Evolutionary conservation across 1,140 invertebrate species (phyloP).

Genomic region (Coptotermes formosanus): DNA sequence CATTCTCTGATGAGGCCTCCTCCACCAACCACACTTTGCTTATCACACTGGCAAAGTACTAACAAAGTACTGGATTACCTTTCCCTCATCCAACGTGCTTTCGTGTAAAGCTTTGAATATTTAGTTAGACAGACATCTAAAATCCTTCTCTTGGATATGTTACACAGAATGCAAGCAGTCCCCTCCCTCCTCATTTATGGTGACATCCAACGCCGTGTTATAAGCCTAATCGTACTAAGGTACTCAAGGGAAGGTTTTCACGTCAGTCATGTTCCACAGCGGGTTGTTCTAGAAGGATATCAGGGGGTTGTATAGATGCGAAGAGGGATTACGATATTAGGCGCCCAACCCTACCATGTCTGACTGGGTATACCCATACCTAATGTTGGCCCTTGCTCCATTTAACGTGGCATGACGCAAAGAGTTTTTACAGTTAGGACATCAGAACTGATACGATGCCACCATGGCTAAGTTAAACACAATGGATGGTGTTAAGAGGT

Average conservation of each 20-base stretch:
- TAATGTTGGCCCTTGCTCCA: neutral
- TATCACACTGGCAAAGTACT: neutral
- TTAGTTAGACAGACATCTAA: neutral
- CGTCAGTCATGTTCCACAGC: neutral
- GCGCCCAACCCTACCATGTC: no score
- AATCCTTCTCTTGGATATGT: neutral
- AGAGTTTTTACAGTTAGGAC: neutral
- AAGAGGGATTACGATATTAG: neutral
- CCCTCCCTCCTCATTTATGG: neutral
- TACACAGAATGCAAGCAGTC: neutral
- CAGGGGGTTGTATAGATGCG: neutral
- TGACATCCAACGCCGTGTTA: neutral
- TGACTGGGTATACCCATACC: neutral
- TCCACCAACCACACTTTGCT: neutral
- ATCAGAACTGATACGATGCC: neutral
- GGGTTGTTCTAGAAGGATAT: neutral
- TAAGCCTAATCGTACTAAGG: neutral
- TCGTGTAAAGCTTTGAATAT: neutral
- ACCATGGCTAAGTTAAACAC: neutral
- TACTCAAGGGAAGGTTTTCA: neutral
- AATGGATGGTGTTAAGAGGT: slow-evolving; percentile 1
- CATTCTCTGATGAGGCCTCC: neutral
- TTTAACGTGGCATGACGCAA: neutral
- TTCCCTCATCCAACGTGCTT: neutral
- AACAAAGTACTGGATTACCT: neutral